Evolutionary conservation across 1,140 invertebrate genomes (phyloP), one percentile per base, ranked within the genome.

Genomic region (Drosophila subpulchrella): DNA sequence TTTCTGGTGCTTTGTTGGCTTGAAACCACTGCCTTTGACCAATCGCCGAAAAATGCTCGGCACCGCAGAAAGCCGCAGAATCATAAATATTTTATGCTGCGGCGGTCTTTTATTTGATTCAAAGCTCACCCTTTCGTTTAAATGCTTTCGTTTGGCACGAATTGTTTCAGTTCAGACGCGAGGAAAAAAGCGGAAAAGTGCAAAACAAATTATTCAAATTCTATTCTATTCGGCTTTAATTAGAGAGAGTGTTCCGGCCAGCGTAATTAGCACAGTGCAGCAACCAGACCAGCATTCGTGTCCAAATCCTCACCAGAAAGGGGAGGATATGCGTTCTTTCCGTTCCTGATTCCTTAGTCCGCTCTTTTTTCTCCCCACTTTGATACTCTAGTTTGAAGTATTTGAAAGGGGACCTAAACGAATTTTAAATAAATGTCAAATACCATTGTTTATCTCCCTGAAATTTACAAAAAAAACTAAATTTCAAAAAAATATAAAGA

Each of bases 1-100:
- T 59, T 63, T 39, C 55, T 61, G 56, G 36, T 46, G 44, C 70
- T 76, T 67, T 67, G 39, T 60, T 30, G 30, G 11, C 12, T 34
- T 34, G n/a, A 15, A 34, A 51, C 48, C 62, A 39, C 47, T 59
- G 51, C 48, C 57, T 71, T 72, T 72, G 58, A 62, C 80, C 84
- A 82, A 73, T 88, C 81, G 70, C 55, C 75, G 78, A 83, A 85
- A 61, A 78, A 65, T 54, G 47, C 56, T 53, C 51, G 47, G 56
- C 20, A 77, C 34, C 44, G 48, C 54, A 39, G 36, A 44, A 75
- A 72, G 72, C 84, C 84, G 80, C 84, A 88, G 76, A 68, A 89
- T 84, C 77, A 89, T 88, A 88, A 89, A 88, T 88, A 88, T 81
- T 88, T 89, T 80, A 89, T 80, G 58, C 73, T 88, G 80, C 74